Evolutionary conservation across 2,888 invertebrate species (phyloP).

Genomic region (Andricus curvator): DNA sequence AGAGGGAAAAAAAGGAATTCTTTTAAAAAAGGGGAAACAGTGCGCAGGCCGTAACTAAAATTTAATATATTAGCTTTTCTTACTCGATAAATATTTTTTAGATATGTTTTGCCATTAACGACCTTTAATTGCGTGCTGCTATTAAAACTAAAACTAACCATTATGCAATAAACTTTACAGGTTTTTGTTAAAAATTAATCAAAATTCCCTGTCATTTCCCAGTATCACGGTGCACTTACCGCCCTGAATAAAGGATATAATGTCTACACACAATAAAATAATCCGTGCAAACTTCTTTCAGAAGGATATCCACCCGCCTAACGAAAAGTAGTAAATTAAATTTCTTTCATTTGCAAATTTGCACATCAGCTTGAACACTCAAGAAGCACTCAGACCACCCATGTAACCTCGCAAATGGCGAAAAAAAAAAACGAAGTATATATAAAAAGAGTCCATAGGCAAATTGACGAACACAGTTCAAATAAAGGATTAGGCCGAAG

Average conservation of each 20-base stretch:
- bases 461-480: conserved; percentile 20
- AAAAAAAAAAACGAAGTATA: neutral
- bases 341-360: neutral
- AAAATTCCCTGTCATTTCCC: too few relatives aligned
- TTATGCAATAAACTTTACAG: too few relatives aligned
- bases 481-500: neutral
- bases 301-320: neutral
- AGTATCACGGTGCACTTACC: too few relatives aligned
- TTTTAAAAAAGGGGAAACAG: neutral
- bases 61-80: too few relatives aligned
- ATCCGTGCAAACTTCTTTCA: neutral
- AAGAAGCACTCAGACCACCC: neutral
- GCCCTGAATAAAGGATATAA: neutral
- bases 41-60: too few relatives aligned
- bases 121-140: too few relatives aligned
- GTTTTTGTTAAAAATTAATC: too few relatives aligned
- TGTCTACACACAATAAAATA: neutral
- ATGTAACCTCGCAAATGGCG: neutral
- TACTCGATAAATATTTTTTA: too few relatives aligned
- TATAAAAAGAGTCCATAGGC: conserved; percentile 16
- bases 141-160: too few relatives aligned
- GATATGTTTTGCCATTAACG: too few relatives aligned
- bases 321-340: neutral
- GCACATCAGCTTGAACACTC: neutral
- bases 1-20: neutral